Percentiles rank a stretch among this genome's conserved stretches.
Conservation (phyloP, 2,797 vertebrate species). For the Rhodeus uyekii region DNA sequence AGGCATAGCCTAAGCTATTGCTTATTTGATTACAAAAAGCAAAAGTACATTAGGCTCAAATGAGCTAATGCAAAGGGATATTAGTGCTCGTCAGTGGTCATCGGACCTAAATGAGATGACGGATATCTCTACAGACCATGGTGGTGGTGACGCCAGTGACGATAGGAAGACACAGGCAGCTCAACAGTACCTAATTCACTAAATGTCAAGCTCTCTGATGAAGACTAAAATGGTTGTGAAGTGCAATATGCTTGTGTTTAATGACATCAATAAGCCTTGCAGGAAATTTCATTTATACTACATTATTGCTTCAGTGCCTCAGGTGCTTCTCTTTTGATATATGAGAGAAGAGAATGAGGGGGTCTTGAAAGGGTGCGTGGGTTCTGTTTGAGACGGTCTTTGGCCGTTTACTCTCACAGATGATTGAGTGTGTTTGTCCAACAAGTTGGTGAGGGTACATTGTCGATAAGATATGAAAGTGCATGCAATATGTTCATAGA, state of each 20-base stretch:
- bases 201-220: conserved; percentile 83
- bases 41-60: conserved; percentile 63
- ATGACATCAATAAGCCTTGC: conserved; percentile 85
- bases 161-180: conserved; percentile 69
- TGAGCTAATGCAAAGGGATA: conserved; percentile 56
- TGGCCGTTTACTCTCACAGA: background rate
- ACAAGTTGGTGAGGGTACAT: conserved; percentile 3
- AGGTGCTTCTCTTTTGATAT: conserved; percentile 68
- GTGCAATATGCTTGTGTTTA: conserved; percentile 82
- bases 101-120: conserved; percentile 78
- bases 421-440: background rate
- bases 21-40: conserved; percentile 67
- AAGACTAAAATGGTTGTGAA: conserved; percentile 83
- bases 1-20: conserved; percentile 61
- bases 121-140: conserved; percentile 76
- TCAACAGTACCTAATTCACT: conserved; percentile 79
- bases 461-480: background rate
- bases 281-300: conserved; percentile 82
- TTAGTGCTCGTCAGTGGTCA: conserved; percentile 73
- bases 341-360: conserved; percentile 42
- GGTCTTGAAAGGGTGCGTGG: conserved; percentile 37
- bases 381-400: background rate
- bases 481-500: background rate
- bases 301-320: conserved; percentile 81
- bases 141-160: conserved; percentile 62